A percentile compares a stretch with the other conserved stretches of the same genome.
Evolutionary conservation across 2,797 vertebrate genomes (phyloP).

Genomic region (Threskiornis aethiopicus): DNA sequence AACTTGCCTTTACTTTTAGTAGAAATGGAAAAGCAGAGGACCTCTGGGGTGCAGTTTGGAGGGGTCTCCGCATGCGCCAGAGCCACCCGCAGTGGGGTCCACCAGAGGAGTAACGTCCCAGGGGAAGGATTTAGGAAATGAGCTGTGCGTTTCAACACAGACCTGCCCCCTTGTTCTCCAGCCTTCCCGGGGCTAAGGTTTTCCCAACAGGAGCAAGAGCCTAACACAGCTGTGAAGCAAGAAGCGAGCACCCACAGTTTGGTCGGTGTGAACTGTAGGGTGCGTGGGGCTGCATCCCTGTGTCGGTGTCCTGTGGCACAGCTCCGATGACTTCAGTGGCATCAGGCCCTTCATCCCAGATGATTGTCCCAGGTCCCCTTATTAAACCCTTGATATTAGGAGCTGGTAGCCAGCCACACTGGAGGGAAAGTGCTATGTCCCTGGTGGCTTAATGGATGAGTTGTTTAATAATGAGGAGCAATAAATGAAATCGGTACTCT

Average conservation of each 20-base stretch:
- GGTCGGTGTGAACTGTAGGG: background rate
- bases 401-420: background rate
- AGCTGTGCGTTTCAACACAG: background rate
- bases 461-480: background rate
- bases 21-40: background rate
- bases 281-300: background rate
- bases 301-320: accelerated
- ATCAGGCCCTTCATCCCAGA: background rate
- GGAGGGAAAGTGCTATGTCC: background rate
- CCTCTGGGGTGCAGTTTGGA: background rate
- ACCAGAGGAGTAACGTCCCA: background rate
- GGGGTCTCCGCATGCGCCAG: background rate
- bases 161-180: background rate
- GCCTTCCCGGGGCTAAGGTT: background rate
- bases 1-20: background rate
- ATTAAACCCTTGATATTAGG: background rate
- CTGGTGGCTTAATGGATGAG: background rate
- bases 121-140: background rate
- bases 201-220: background rate
- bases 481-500: background rate
- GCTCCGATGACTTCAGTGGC: background rate
- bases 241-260: background rate
- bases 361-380: accelerated
- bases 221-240: background rate
- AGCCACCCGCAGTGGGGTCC: no score